phyloP scores from a whole-genome alignment of 2,888 invertebrate genomes.

The Selenia dentaria region DNA sequence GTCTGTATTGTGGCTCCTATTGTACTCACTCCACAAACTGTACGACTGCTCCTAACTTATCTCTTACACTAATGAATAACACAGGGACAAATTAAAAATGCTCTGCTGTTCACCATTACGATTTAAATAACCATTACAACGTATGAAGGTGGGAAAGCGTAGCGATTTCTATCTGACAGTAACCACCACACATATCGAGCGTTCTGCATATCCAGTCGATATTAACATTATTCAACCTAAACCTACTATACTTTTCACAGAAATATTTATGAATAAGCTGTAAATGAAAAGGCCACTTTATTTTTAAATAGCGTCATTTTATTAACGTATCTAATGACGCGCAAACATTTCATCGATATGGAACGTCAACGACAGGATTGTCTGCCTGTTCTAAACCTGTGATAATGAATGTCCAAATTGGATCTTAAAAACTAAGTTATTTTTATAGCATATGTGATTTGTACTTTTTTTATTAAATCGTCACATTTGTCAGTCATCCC shows the following conservation, averaged over 20 bases:
- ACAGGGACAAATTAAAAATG: slow-evolving; percentile 41
- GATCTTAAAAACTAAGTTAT: too few species aligned
- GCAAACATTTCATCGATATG: too few species aligned
- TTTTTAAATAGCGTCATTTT: too few species aligned
- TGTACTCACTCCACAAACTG: slow-evolving; percentile 42
- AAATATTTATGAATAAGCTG: too few species aligned
- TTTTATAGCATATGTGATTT: too few species aligned
- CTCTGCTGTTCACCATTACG: slow-evolving; percentile 11
- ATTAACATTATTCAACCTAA: neutral
- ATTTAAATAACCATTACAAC: slow-evolving; percentile 1
- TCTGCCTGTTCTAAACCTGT: too few species aligned
- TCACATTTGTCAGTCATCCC: too few species aligned
- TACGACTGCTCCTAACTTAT: slow-evolving; percentile 46
- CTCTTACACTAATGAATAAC: slow-evolving; percentile 56
- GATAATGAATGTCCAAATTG: too few species aligned
- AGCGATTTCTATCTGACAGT: slow-evolving; percentile 9
- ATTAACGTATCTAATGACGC: too few species aligned
- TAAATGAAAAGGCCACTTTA: too few species aligned
- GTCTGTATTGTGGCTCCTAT: slow-evolving; percentile 58
- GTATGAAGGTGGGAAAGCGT: slow-evolving; percentile 14
- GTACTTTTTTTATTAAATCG: too few species aligned
- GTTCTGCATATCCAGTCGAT: neutral
- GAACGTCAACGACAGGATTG: too few species aligned
- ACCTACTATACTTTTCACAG: neutral
- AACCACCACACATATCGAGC: neutral